These are phyloP conservation scores for Chrysaora quinquecirrha DNA, from an alignment of 30 jellyfish, hydroid and myxozoan species.

Conservation along the genomic window DNA sequence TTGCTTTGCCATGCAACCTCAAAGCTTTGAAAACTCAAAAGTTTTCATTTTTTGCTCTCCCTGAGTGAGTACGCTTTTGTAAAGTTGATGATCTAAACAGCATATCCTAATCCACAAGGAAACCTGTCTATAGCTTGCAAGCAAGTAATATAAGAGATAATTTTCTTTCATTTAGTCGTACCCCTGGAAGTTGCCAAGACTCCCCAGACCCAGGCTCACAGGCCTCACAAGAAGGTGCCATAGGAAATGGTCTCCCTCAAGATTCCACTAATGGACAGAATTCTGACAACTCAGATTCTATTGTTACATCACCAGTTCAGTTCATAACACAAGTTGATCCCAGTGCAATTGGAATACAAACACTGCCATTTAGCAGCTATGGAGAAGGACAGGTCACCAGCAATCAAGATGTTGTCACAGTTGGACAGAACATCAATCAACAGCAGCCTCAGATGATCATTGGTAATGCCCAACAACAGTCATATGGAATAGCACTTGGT, in stretches of 20 bases:
- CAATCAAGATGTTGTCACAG: slow-evolving; percentile 41
- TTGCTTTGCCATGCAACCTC: no score
- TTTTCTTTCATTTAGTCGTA: no score
- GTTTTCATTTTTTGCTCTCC: no score
- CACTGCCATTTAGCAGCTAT: slow-evolving; percentile 70
- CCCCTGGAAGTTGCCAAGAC: slow-evolving; percentile 91
- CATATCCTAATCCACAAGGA: no score
- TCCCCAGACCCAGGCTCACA: slow-evolving; percentile 90
- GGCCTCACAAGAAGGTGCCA: slow-evolving; percentile 54
- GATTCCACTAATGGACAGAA: slow-evolving; percentile 38
- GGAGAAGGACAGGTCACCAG: slow-evolving; percentile 32
- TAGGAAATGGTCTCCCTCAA: slow-evolving; percentile 42
- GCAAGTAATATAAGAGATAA: no score
- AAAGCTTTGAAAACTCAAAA: no score
- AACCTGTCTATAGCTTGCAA: no score
- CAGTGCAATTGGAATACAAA: slow-evolving; percentile 72
- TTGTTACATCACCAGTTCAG: slow-evolving; percentile 95
- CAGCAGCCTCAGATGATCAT: slow-evolving; percentile 86
- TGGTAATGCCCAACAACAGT: slow-evolving; percentile 80
- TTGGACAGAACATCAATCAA: slow-evolving; percentile 42
- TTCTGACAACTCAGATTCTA: slow-evolving; percentile 60
- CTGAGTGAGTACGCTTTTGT: no score
- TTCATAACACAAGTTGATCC: slow-evolving; percentile 66
- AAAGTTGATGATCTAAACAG: no score
- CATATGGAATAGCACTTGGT: slow-evolving; percentile 79